phyloP scores from a whole-genome alignment of 2,888 invertebrate species.

The Drosophila birchii region DNA sequence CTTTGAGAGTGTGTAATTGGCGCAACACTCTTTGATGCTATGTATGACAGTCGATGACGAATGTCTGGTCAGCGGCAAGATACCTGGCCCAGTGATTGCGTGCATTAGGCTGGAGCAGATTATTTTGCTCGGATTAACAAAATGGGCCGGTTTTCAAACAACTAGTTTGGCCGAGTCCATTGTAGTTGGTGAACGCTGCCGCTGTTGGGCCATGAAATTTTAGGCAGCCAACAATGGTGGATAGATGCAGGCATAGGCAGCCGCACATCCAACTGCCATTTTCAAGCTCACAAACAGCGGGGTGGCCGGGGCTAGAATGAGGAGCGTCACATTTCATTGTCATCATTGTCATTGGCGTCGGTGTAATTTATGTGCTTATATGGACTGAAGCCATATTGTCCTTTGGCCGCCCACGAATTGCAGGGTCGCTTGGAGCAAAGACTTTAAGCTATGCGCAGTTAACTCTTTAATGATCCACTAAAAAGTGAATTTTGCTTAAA shows the following conservation, averaged over 20 bases:
- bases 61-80: not conserved
- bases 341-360: conserved; percentile 58
- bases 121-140: conserved; percentile 32
- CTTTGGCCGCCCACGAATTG: conserved; percentile 19
- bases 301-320: not conserved
- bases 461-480: not conserved
- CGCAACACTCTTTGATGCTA: not conserved
- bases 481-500: not conserved
- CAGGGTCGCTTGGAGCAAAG: not conserved
- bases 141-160: conserved; percentile 18
- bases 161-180: conserved; percentile 25
- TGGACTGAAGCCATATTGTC: conserved; percentile 50
- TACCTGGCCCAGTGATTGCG: conserved; percentile 18
- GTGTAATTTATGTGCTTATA: conserved; percentile 53
- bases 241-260: conserved; percentile 36
- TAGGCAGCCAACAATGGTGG: conserved; percentile 51
- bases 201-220: conserved; percentile 39
- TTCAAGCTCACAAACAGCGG: conserved; percentile 20
- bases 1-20: not conserved
- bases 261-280: conserved; percentile 40
- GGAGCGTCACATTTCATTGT: conserved; percentile 58
- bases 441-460: conserved; percentile 6
- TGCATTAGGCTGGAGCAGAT: conserved; percentile 19
- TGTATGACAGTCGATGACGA: not conserved
- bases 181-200: conserved; percentile 30